Evolutionary conservation across 2,113 vertebrate genomes (phyloP).

Genomic region (Peromyscus maniculatus): DNA sequence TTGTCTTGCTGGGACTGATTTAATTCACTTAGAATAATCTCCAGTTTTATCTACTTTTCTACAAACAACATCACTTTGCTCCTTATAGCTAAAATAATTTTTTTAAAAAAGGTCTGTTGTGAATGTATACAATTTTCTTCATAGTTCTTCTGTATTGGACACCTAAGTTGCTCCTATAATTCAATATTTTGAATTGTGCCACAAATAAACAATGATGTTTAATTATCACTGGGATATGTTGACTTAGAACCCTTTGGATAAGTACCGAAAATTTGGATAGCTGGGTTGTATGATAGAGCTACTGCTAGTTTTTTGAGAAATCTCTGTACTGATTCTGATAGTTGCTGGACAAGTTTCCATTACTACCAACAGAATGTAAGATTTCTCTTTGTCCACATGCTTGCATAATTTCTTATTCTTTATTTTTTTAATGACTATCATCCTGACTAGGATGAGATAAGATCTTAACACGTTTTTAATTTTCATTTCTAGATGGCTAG

Average conservation of each 20-base stretch:
- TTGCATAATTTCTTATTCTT: neutral
- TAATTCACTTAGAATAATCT: neutral
- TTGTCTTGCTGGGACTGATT: neutral
- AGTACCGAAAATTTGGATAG: neutral
- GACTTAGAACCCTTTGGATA: neutral
- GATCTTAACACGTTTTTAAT: neutral
- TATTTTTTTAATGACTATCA: neutral
- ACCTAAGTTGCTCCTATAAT: neutral
- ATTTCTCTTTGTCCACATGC: neutral
- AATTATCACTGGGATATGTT: neutral
- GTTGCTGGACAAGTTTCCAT: neutral
- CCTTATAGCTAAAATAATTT: neutral
- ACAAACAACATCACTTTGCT: neutral
- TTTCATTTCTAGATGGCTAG: neutral
- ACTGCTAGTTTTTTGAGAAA: neutral
- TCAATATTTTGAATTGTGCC: neutral
- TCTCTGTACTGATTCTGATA: neutral
- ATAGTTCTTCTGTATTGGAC: neutral
- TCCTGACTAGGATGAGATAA: neutral
- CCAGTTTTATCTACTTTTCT: neutral
- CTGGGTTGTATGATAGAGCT: neutral
- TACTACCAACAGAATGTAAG: neutral
- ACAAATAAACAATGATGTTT: neutral
- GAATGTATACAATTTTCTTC: neutral
- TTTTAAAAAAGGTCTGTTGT: neutral